Evolutionary conservation across 1,140 invertebrate species (phyloP).

Genomic region (Chlorops oryzae): DNA sequence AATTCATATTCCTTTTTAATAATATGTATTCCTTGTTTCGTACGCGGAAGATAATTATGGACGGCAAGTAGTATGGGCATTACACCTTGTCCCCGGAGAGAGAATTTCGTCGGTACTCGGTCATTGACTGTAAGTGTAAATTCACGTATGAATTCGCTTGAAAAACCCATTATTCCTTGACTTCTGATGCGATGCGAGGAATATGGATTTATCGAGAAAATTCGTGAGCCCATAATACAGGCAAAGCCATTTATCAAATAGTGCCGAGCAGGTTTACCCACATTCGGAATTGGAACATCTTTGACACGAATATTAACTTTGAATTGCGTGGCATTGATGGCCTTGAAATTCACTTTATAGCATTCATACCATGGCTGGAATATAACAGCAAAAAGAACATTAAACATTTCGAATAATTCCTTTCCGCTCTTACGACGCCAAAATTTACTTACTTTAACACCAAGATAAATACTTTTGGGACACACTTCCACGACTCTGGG

Average conservation of each 20-base stretch:
- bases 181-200: conserved; percentile 16
- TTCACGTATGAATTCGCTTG: conserved; percentile 24
- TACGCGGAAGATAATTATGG: background rate
- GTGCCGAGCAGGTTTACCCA: background rate
- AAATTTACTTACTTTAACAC: conserved; percentile 22
- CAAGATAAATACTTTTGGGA: conserved; percentile 30
- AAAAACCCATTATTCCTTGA: conserved; percentile 29
- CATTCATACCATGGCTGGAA: conserved; percentile 40
- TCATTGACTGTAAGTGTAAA: conserved; percentile 27
- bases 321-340: conserved; percentile 29
- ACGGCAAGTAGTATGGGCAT: conserved; percentile 27
- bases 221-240: conserved; percentile 18
- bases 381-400: background rate
- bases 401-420: background rate
- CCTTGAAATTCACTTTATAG: conserved; percentile 13
- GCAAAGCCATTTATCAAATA: conserved; percentile 22
- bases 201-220: conserved; percentile 15
- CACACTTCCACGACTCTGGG: conserved; percentile 19
- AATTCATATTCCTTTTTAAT: conserved; percentile 29
- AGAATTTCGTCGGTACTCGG: conserved; percentile 20
- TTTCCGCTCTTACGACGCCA: too few species aligned
- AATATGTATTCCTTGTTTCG: conserved; percentile 4
- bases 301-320: conserved; percentile 1
- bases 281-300: background rate
- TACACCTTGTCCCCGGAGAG: conserved; percentile 31